Conservation (phyloP, 2,888 invertebrate species). For the Drosophila stalkeri region DNA sequence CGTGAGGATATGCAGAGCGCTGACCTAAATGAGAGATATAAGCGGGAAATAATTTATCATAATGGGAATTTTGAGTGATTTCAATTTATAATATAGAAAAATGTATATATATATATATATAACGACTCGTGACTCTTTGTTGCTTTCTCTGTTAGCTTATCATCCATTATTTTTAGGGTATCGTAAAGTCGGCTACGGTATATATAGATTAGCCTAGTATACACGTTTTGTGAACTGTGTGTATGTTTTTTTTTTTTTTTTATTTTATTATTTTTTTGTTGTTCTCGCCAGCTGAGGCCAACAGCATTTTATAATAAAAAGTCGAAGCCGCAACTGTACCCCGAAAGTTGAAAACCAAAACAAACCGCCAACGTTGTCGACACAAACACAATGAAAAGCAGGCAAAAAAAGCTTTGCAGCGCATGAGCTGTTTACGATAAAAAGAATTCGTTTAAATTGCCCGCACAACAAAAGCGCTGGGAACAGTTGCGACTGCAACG, state of each 20-base stretch:
- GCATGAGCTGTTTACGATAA: slow-evolving; percentile 66
- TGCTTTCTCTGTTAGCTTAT: slow-evolving; percentile 12
- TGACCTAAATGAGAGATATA: neutral
- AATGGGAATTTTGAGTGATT: neutral
- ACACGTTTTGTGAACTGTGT: slow-evolving; percentile 31
- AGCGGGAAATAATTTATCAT: neutral
- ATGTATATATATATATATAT: neutral
- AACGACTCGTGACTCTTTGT: neutral
- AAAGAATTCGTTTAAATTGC: slow-evolving; percentile 79
- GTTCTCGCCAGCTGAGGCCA: slow-evolving; percentile 62
- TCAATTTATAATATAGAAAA: neutral
- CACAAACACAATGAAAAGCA: slow-evolving; percentile 53
- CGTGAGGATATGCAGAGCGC: neutral
- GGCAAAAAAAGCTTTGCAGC: slow-evolving; percentile 62
- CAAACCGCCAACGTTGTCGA: slow-evolving; percentile 57
- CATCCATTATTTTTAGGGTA: slow-evolving; percentile 20
- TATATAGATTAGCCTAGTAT: slow-evolving; percentile 8
- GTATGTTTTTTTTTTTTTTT: slow-evolving; percentile 26
- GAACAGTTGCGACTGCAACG: slow-evolving; percentile 76
- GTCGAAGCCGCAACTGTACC: slow-evolving; percentile 74
- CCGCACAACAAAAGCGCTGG: slow-evolving; percentile 66
- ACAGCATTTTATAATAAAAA: slow-evolving; percentile 71
- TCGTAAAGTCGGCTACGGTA: slow-evolving; percentile 23
- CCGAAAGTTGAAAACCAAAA: slow-evolving; percentile 65
- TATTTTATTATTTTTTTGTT: slow-evolving; percentile 4